Evolutionary conservation across 2,888 invertebrate genomes (phyloP).

Genomic region (Platycheirus albimanus): DNA sequence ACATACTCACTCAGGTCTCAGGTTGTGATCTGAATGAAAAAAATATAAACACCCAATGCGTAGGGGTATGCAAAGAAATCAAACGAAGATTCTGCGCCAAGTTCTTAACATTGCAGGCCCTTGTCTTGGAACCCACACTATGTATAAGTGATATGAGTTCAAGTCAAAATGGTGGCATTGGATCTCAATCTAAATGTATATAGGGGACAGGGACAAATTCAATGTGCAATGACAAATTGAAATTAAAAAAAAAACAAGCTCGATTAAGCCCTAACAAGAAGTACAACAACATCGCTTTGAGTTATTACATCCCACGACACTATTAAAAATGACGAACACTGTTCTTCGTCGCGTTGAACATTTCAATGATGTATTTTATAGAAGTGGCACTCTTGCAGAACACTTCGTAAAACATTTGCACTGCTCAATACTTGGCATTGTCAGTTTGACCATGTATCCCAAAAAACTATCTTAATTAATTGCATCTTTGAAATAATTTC

Average conservation of each 20-base stretch:
- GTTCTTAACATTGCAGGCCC: no score
- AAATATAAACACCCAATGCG: no score
- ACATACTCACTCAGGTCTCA: no score
- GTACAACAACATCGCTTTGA: background rate
- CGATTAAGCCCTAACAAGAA: background rate
- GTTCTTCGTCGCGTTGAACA: conserved; percentile 21
- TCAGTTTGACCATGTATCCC: conserved; percentile 47
- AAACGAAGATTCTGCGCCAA: no score
- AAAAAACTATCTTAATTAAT: conserved; percentile 55
- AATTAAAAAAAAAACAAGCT: background rate
- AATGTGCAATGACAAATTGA: background rate
- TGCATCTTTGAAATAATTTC: conserved; percentile 57
- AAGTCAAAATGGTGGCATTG: no score
- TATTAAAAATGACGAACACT: conserved; percentile 31
- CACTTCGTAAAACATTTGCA: conserved; percentile 44
- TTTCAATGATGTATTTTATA: conserved; percentile 10
- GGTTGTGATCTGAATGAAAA: no score
- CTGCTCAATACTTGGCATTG: conserved; percentile 66
- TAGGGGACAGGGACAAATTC: no score
- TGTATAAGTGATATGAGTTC: no score
- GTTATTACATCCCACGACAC: background rate
- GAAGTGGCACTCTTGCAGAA: conserved; percentile 41
- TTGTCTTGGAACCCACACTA: no score
- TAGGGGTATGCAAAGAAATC: no score
- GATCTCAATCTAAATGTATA: no score